These are phyloP conservation scores for Chiloscyllium plagiosum DNA, from an alignment of 2,113 vertebrate genomes.

Conservation along the genomic window DNA sequence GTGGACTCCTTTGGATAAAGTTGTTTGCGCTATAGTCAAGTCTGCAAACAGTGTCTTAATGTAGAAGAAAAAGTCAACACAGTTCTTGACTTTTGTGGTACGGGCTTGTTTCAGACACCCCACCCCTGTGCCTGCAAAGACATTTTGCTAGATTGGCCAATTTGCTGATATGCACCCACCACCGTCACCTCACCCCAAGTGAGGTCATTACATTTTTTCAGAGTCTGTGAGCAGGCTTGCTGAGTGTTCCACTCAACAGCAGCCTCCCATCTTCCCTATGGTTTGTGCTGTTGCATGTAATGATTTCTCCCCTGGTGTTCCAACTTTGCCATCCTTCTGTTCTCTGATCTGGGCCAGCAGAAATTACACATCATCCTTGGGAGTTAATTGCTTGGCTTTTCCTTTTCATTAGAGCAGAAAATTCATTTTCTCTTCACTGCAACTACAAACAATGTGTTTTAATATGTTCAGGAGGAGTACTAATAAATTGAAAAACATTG, in stretches of 20 bases:
- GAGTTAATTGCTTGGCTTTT: background rate
- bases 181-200: background rate
- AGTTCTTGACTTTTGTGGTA: background rate
- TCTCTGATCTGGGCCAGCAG: background rate
- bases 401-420: background rate
- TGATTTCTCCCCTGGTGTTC: background rate
- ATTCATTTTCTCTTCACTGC: background rate
- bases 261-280: background rate
- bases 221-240: background rate
- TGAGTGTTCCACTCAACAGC: background rate
- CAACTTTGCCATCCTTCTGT: background rate
- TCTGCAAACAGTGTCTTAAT: background rate
- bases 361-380: background rate
- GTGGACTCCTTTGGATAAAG: background rate
- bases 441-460: background rate
- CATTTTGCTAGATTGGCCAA: background rate
- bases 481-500: background rate
- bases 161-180: background rate
- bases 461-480: background rate
- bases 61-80: background rate
- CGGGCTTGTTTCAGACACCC: background rate
- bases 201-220: background rate
- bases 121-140: background rate
- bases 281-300: background rate
- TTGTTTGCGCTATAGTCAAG: background rate